phyloP scores from a whole-genome alignment of 2,797 vertebrate species.

The Geotrypetes seraphini region DNA sequence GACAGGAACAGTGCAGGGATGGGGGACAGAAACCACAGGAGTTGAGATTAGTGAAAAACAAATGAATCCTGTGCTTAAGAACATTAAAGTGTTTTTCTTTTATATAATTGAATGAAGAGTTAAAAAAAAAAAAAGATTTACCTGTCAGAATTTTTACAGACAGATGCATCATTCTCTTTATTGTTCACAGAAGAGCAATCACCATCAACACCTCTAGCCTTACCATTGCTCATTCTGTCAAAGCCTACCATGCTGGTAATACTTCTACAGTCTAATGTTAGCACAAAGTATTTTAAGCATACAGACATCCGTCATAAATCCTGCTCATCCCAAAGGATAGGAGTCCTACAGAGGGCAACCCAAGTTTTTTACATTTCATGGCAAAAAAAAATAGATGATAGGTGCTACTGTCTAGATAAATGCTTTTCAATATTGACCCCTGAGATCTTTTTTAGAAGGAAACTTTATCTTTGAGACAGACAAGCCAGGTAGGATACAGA shows the following conservation, averaged over 20 bases:
- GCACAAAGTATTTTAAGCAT: not conserved
- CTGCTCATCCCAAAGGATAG: not conserved
- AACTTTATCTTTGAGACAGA: no score
- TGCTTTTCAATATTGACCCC: no score
- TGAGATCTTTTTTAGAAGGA: no score
- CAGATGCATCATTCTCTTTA: not conserved
- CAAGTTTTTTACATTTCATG: not conserved
- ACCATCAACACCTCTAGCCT: slow-evolving; percentile 8
- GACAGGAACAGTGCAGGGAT: no score
- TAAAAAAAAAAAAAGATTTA: not conserved
- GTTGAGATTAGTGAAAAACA: not conserved
- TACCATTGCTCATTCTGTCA: slow-evolving; percentile 6
- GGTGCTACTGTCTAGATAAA: no score
- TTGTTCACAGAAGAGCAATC: slow-evolving; percentile 6
- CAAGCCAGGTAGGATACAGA: no score
- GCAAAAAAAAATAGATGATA: no score
- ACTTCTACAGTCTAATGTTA: slow-evolving; percentile 1
- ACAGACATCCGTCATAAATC: no score
- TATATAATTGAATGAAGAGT: not conserved
- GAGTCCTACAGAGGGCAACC: not conserved
- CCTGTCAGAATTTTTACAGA: not conserved
- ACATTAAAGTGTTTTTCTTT: not conserved
- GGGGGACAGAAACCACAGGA: no score
- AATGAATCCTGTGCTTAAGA: not conserved
- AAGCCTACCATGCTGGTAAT: not conserved